Evolutionary conservation across 2,888 invertebrate species (phyloP), one percentile per base, ranked within the genome.

Genomic region (Sminthurinus aureus): DNA sequence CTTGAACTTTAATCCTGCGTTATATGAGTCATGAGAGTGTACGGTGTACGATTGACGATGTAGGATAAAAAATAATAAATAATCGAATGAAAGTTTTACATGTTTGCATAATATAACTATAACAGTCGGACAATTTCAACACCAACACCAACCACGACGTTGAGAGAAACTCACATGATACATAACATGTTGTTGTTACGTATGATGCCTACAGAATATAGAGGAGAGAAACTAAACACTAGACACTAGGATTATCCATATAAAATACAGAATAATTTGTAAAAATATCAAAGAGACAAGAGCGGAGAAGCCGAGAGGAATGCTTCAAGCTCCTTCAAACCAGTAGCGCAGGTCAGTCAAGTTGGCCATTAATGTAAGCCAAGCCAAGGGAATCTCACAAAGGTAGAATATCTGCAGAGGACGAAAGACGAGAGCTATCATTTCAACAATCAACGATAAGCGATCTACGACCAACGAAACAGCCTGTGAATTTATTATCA

Each of bases 261-360:
- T 22, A 69, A 69, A 22, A 38, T 1, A 6, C 38, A 38, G 38
- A 38, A 11, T n/a, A 69, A 71, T 71, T 71, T 69, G 67, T 69
- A 22, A 69, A 69, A 69, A 69, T 69, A 69, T 64, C 1, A 1
- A 64, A 64, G 64, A 64, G 2, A 64, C 1, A 64, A 64, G 64
- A 64, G 9, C n/a, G 11, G n/a, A 67, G 22, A 67, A 8, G n/a
- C 67, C 66, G 15, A 13, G 13, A 71, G 71, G 71, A 71, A 22
- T 22, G 71, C 24, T 13, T 24, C 24, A 22, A 71, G 15, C 24
- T 13, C 26, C 24, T 13, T 24, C 71, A 22, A 71, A 26, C 24
- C 26, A 71, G 71, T 71, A 71, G 24, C 71, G 71, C 71, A 71
- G 71, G 71, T 71, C 71, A 71, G 71, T 71, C 71, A 71, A 71